A percentile compares a stretch with the other conserved stretches of the same genome.
These are phyloP conservation scores for Eristalinus sepulchralis DNA, from an alignment of 2,888 invertebrate species.

Conservation along the genomic window DNA sequence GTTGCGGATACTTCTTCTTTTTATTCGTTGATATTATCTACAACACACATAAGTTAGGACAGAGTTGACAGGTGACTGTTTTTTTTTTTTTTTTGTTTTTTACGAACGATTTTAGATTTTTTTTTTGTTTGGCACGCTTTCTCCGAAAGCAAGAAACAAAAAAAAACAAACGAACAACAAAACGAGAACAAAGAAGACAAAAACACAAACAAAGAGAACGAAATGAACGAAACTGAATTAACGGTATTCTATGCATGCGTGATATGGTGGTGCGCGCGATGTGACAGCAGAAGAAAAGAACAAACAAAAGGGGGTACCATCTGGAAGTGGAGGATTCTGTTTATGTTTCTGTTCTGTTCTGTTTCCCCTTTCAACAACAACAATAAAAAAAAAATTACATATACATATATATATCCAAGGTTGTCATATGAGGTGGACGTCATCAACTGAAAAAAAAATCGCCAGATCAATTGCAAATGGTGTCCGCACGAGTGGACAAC, in stretches of 20 bases:
- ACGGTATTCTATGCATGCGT: background rate
- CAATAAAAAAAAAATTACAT: no score
- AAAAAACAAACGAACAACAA: slow-evolving; percentile 37
- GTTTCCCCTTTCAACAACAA: no score
- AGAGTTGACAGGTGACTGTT: slow-evolving; percentile 46
- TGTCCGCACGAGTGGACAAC: no score
- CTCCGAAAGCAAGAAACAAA: slow-evolving; percentile 32
- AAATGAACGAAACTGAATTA: background rate
- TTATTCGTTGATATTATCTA: slow-evolving; percentile 78
- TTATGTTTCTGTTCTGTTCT: no score
- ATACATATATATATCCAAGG: no score
- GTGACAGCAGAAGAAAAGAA: background rate
- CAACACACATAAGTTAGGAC: slow-evolving; percentile 73
- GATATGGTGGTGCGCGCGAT: background rate
- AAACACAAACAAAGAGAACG: background rate
- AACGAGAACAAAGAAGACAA: slow-evolving; percentile 26
- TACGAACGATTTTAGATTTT: slow-evolving; percentile 17
- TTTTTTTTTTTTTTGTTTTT: slow-evolving; percentile 2
- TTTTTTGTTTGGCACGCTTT: slow-evolving; percentile 42
- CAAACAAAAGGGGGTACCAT: no score
- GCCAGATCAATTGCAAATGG: no score
- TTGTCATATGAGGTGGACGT: no score
- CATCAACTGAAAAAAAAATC: no score
- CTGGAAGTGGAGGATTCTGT: no score
- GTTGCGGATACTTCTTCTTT: slow-evolving; percentile 75